Conservation (phyloP, 2,797 vertebrate genomes). For the Rachycentron canadum region DNA sequence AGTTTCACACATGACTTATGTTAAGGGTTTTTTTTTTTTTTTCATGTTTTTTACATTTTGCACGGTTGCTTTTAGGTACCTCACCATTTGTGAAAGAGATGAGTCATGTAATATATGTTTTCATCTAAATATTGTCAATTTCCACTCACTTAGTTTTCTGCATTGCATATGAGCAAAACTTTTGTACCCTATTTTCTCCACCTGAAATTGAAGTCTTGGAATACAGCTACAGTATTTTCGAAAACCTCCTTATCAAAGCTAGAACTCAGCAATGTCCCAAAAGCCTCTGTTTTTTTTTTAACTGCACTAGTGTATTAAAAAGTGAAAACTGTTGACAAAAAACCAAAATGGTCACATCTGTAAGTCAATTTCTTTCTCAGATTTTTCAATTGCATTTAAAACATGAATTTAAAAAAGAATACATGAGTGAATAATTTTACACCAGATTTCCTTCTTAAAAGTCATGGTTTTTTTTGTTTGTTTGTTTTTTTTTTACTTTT, state of each 20-base stretch:
- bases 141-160: neutral
- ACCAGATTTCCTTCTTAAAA: constrained; percentile 17
- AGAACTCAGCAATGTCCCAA: neutral
- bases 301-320: constrained; percentile 5
- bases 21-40: neutral
- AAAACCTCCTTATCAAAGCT: neutral
- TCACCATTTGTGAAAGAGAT: neutral
- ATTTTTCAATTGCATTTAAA: constrained; percentile 1
- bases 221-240: constrained; percentile 8
- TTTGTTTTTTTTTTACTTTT: constrained; percentile 1
- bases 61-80: neutral
- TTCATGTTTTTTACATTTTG: neutral
- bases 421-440: constrained; percentile 1
- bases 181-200: neutral
- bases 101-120: neutral
- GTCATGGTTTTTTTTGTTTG: neutral
- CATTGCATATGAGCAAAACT: neutral
- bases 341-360: constrained; percentile 1
- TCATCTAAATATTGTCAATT: neutral
- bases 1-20: constrained; percentile 17
- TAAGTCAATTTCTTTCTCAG: constrained; percentile 9
- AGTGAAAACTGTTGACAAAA: constrained; percentile 6
- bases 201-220: neutral
- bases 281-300: neutral
- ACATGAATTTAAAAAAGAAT: neutral